phyloP scores from a whole-genome alignment of 2,888 invertebrate genomes.

The Apodemia hepburni region DNA sequence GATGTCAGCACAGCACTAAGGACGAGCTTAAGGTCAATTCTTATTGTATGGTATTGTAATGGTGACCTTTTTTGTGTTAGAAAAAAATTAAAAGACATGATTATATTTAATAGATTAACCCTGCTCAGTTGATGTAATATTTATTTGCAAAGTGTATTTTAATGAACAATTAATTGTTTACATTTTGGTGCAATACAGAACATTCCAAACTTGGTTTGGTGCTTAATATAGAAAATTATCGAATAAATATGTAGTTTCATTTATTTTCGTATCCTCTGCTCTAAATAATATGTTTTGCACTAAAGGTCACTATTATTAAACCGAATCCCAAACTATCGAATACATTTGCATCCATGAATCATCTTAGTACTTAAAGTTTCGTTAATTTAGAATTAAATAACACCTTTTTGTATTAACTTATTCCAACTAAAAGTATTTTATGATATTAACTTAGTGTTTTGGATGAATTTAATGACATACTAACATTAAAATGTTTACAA shows the following conservation, averaged over 20 bases:
- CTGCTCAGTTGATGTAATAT: constrained; percentile 38
- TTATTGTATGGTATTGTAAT: constrained; percentile 42
- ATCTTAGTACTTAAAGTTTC: constrained; percentile 41
- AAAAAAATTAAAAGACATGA: constrained; percentile 46
- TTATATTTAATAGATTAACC: constrained; percentile 32
- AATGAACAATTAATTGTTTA: constrained; percentile 58
- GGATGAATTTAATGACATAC: constrained; percentile 5
- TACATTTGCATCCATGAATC: background rate
- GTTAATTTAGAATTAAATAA: constrained; percentile 37
- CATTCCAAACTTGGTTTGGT: constrained; percentile 79
- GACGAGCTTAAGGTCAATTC: constrained; percentile 15
- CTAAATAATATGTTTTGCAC: constrained; percentile 33
- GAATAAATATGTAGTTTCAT: constrained; percentile 65
- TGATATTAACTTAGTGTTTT: constrained; percentile 7
- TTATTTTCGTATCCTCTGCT: constrained; percentile 34
- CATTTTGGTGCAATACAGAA: constrained; percentile 73
- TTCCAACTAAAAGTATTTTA: constrained; percentile 52
- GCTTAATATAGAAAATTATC: constrained; percentile 55
- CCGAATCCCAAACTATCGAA: constrained; percentile 15
- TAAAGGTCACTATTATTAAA: constrained; percentile 70
- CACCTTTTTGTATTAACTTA: constrained; percentile 33
- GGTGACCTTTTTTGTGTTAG: constrained; percentile 69
- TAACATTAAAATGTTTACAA: background rate
- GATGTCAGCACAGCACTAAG: constrained; percentile 3
- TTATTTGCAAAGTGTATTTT: constrained; percentile 44